These are phyloP conservation scores for Ophion ellenae DNA, from an alignment of 2,888 invertebrate species.

Conservation along the genomic window DNA sequence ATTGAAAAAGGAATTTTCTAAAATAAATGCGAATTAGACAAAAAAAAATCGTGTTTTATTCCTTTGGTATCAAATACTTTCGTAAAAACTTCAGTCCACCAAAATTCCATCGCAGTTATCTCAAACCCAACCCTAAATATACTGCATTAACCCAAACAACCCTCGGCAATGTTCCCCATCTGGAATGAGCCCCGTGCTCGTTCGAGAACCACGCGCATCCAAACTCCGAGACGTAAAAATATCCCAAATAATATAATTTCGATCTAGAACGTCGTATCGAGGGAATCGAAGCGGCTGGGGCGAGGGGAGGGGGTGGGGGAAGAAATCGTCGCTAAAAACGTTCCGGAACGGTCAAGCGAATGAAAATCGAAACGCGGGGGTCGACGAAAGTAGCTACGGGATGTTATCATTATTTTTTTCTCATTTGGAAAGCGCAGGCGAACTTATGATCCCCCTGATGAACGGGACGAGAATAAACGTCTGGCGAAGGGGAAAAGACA, in stretches of 20 bases:
- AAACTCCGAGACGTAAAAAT: background rate
- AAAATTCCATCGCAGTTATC: too few relatives aligned
- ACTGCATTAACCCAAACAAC: too few relatives aligned
- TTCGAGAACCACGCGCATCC: too few relatives aligned
- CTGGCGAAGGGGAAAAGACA: constrained; percentile 48
- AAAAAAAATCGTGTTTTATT: too few relatives aligned
- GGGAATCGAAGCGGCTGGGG: background rate
- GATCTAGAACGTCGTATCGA: background rate
- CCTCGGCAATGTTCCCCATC: too few relatives aligned
- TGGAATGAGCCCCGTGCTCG: too few relatives aligned
- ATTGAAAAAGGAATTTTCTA: too few relatives aligned
- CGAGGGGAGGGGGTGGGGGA: too few relatives aligned
- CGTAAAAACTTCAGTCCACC: too few relatives aligned
- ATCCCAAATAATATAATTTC: background rate
- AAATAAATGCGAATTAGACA: too few relatives aligned
- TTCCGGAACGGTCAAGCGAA: constrained; percentile 53
- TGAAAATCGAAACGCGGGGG: constrained; percentile 14
- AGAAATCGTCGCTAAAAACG: constrained; percentile 49
- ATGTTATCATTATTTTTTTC: constrained; percentile 47
- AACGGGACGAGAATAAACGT: constrained; percentile 58
- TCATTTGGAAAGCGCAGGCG: constrained; percentile 42
- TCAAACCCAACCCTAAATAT: too few relatives aligned
- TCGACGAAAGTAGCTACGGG: constrained; percentile 4
- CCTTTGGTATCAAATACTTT: too few relatives aligned
- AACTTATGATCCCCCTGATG: constrained; percentile 56